Conservation (phyloP, 2,113 vertebrate genomes). For the Protobothrops flavoviridis region DNA sequence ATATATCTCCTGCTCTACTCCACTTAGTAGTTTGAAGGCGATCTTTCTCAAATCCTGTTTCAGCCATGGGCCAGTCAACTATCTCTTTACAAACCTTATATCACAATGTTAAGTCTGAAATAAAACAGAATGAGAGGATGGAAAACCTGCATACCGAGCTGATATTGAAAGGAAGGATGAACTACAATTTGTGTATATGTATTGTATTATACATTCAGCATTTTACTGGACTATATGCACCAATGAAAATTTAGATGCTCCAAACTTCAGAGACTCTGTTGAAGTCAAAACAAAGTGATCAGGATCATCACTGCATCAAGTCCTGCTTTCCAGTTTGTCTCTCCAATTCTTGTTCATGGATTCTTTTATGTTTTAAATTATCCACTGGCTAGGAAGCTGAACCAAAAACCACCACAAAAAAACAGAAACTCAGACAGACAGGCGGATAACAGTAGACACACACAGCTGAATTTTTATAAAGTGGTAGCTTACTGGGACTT, state of each 20-base stretch:
- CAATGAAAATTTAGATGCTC: not conserved
- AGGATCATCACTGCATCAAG: not conserved
- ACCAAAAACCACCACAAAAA: not conserved
- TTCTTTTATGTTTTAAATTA: not conserved
- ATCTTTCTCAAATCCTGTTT: not conserved
- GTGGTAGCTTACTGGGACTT: not conserved
- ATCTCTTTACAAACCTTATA: not conserved
- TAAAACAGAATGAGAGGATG: not conserved
- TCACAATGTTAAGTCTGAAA: not conserved
- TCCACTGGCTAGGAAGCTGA: not conserved
- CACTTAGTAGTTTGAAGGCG: not conserved
- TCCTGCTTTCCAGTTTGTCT: not conserved
- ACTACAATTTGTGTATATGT: not conserved
- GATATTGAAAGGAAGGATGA: not conserved
- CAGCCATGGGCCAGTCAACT: not conserved
- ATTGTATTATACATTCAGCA: not conserved
- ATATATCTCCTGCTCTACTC: not conserved
- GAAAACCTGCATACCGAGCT: not conserved
- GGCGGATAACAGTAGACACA: not conserved
- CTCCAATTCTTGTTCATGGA: not conserved
- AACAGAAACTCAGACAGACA: not conserved
- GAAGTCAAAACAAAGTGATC: not conserved
- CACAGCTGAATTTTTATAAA: not conserved
- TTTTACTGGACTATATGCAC: not conserved
- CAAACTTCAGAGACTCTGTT: not conserved